phyloP scores from a whole-genome alignment of 53 echinoderm and acorn worm species.

The Paracentrotus lividus region DNA sequence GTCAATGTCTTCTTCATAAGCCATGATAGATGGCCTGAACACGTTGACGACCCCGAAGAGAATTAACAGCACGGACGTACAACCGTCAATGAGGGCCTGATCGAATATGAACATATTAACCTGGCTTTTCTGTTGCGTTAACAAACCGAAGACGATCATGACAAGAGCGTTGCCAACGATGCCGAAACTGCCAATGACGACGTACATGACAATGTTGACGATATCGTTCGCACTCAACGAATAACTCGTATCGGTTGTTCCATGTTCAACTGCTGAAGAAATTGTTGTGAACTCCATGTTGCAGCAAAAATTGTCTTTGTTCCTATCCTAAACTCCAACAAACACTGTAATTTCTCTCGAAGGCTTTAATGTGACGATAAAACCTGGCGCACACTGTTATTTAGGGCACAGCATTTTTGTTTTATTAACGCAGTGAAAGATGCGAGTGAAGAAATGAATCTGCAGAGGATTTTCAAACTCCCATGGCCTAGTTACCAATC shows the following conservation, averaged over 20 bases:
- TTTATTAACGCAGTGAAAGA: not conserved
- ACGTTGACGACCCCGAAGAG: slow-evolving; percentile 80
- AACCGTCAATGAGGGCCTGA: slow-evolving; percentile 87
- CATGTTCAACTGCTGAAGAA: not conserved
- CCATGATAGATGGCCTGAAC: slow-evolving; percentile 65
- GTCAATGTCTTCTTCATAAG: not conserved
- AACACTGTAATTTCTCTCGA: not conserved
- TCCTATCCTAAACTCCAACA: not conserved
- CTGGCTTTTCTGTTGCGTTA: slow-evolving; percentile 78
- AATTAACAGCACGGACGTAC: slow-evolving; percentile 82
- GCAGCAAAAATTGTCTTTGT: not conserved
- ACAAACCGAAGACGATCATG: slow-evolving; percentile 80
- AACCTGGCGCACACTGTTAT: not conserved
- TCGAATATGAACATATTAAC: slow-evolving; percentile 90
- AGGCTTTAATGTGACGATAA: not conserved
- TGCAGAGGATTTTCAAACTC: not conserved
- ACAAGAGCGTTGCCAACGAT: slow-evolving; percentile 88
- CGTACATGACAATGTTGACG: slow-evolving; percentile 64
- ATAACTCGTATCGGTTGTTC: not conserved
- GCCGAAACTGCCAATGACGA: slow-evolving; percentile 81
- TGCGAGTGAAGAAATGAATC: not conserved
- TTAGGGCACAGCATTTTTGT: not conserved
- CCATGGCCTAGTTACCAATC: not conserved
- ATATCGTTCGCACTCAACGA: slow-evolving; percentile 33
- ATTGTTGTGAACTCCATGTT: slow-evolving; percentile 1